Base-by-base conservation (phyloP, 2,797 vertebrate species). In the Myotis planiceps region DNA sequence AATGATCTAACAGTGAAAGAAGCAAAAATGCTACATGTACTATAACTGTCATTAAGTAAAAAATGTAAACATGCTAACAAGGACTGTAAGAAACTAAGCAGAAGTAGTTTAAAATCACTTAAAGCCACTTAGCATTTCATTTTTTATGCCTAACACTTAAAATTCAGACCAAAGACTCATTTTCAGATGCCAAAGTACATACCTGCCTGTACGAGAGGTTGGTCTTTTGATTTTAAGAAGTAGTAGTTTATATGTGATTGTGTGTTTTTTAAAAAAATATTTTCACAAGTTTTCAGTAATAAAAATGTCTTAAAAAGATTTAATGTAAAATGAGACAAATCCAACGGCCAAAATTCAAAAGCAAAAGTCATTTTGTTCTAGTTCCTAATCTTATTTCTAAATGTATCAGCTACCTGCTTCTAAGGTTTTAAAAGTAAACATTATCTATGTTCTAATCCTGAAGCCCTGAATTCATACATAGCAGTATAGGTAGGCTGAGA, bases 401-500 rank as follows among this genome's bases (percentile, higher is more conserved):
- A 1, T 14, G 66, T 32, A 63, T 34, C 58, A 37, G 8, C 9
- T 69, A 86, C 47, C 83, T 1, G 68, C 86, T 55, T 47, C 47
- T 25, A 49, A 34, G 76, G 83, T 94, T 97, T 96, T 88, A 45
- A 45, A 92, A 97, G 90, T 76, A 87, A 97, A 32, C 3, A 1
- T 39, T 58, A 65, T 91, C 65, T 94, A 21, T 49, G 60, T 94
- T 94, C 81, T 83, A 94, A 27, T 60, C 32, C 18, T 29, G 47
- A 93, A 94, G 82, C 92, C 78, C 84, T 82, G 75, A 47, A 19
- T 39, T 39, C 65, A 63, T 6, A 39, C 75, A 71, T 4, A 97
- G 96, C 97, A 97, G 96, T 74, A 69, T 1, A 69, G 92, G 9
- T 60, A 53, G 76, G 93, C 95, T 93, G 85, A 75, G 94, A 94